phyloP scores from a whole-genome alignment of 2,888 invertebrate genomes.

The Trichopoda pennipes region DNA sequence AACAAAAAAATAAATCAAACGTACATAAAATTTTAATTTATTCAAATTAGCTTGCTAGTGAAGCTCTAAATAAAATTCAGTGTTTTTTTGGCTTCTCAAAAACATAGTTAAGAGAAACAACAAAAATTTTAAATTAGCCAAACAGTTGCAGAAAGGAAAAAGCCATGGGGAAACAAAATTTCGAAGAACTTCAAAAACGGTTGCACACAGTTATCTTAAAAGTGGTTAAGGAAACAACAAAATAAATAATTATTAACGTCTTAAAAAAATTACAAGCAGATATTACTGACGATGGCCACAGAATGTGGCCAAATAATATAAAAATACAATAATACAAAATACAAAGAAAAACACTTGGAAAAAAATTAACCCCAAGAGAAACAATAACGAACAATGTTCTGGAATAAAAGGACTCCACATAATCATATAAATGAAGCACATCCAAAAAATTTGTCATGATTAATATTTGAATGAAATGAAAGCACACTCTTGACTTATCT shows the following conservation, averaged over 20 bases:
- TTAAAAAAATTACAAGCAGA: constrained; percentile 50
- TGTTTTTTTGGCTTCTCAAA: no score
- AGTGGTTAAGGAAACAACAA: constrained; percentile 1
- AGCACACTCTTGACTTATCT: background rate
- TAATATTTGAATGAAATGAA: constrained; percentile 33
- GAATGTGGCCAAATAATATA: constrained; percentile 43
- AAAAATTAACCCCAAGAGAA: constrained; percentile 13
- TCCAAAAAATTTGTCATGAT: constrained; percentile 19
- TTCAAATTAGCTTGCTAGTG: no score
- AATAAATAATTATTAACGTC: constrained; percentile 37
- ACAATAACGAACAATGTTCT: constrained; percentile 12
- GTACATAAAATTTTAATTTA: no score
- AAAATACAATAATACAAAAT: constrained; percentile 16
- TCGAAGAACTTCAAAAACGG: background rate
- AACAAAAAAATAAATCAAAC: no score
- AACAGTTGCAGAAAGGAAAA: background rate
- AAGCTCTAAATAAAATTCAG: no score
- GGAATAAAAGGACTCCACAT: constrained; percentile 1
- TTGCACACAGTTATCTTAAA: constrained; percentile 8
- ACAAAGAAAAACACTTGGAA: constrained; percentile 34
- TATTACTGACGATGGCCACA: constrained; percentile 66
- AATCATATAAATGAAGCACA: background rate
- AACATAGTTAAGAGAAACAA: no score
- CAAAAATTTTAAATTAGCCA: no score
- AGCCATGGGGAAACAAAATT: background rate